phyloP scores from a whole-genome alignment of 1,140 invertebrate species.

The Drosophila biarmipes region DNA sequence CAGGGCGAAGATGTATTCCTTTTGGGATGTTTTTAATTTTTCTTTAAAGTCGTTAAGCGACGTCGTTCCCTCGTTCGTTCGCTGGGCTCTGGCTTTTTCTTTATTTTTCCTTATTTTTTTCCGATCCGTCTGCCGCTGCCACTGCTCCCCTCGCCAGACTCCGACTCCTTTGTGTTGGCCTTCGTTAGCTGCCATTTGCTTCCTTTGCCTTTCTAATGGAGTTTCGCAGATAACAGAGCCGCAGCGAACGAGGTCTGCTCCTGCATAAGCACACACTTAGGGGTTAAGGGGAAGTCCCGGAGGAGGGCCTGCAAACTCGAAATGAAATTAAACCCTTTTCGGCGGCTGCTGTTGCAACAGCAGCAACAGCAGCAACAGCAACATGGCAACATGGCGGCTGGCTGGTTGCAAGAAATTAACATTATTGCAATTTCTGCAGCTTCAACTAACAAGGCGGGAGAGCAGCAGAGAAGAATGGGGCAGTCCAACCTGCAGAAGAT shows the following conservation, averaged over 20 bases:
- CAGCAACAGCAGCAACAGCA: slow-evolving; percentile 10
- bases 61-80: slow-evolving; percentile 41
- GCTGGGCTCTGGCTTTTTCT: slow-evolving; percentile 37
- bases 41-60: slow-evolving; percentile 83
- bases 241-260: slow-evolving; percentile 48
- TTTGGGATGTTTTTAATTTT: slow-evolving; percentile 83
- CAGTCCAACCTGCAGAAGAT: slow-evolving; percentile 20
- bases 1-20: slow-evolving; percentile 81
- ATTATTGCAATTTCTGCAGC: slow-evolving; percentile 70
- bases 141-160: slow-evolving; percentile 18
- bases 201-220: slow-evolving; percentile 83
- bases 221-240: slow-evolving; percentile 77
- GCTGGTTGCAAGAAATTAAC: slow-evolving; percentile 69
- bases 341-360: slow-evolving; percentile 50
- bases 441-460: slow-evolving; percentile 47
- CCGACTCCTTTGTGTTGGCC: slow-evolving; percentile 59
- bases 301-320: slow-evolving; percentile 14
- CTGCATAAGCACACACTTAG: slow-evolving; percentile 79
- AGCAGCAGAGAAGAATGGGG: not conserved
- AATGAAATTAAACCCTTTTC: slow-evolving; percentile 83
- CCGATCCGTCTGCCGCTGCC: slow-evolving; percentile 16
- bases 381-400: slow-evolving; percentile 16
- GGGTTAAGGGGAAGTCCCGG: slow-evolving; percentile 58
- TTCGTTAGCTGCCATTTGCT: slow-evolving; percentile 79
- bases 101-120: slow-evolving; percentile 53